Evolutionary conservation across 1,140 invertebrate species (phyloP).

Genomic region (Medauroidea extradentata): DNA sequence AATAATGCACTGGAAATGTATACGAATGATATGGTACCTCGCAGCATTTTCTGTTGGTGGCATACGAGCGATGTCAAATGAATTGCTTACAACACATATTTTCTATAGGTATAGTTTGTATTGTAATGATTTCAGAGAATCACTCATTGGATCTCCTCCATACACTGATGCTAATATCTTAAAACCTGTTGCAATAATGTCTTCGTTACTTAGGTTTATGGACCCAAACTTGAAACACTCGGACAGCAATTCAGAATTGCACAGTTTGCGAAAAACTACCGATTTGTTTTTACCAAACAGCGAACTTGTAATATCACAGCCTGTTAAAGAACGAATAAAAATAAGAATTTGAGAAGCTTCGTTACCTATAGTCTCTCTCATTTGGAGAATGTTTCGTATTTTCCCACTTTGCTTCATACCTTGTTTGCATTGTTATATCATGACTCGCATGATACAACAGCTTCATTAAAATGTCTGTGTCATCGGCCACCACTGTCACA

Average conservation of each 20-base stretch:
- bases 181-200: not conserved
- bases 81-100: conserved; percentile 7
- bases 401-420: not conserved
- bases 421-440: conserved; percentile 5
- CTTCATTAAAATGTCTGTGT: conserved; percentile 7
- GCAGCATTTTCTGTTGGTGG: conserved; percentile 22
- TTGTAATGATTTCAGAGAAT: not conserved
- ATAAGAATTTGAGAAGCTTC: not conserved
- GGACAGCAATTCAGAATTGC: not conserved
- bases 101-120: conserved; percentile 7
- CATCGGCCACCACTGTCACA: conserved; percentile 8
- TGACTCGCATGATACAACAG: conserved; percentile 2
- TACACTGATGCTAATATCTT: conserved; percentile 6
- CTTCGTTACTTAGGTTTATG: not conserved
- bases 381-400: not conserved
- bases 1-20: conserved; percentile 18
- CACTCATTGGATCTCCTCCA: conserved; percentile 1
- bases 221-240: conserved; percentile 3
- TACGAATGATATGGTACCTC: conserved; percentile 18
- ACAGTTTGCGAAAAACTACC: conserved; percentile 1
- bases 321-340: conserved; percentile 7
- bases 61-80: conserved; percentile 16
- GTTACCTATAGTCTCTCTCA: conserved; percentile 4
- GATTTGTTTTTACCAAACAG: conserved; percentile 6
- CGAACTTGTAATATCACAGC: conserved; percentile 1